phyloP scores from a whole-genome alignment of 2,113 vertebrate genomes.

The Odocoileus virginianus region DNA sequence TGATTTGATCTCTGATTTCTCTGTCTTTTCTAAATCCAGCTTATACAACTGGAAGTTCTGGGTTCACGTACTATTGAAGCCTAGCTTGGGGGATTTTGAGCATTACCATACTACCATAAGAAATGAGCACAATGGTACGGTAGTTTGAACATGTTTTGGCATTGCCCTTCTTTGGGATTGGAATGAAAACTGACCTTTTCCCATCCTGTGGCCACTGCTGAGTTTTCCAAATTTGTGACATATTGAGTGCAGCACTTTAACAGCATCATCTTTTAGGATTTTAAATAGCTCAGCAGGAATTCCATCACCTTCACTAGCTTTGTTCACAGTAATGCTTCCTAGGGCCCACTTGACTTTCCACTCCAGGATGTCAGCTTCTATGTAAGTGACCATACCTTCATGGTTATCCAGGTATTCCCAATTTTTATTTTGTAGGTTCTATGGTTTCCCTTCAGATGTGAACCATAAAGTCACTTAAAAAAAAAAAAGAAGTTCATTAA shows the following conservation, averaged over 20 bases:
- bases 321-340: neutral
- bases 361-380: neutral
- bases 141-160: neutral
- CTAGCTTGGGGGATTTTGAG: neutral
- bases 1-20: neutral
- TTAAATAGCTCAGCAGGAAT: neutral
- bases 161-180: neutral
- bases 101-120: neutral
- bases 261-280: neutral
- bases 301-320: neutral
- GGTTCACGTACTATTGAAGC: neutral
- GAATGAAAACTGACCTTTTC: neutral
- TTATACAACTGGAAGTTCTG: neutral
- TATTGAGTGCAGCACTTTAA: neutral
- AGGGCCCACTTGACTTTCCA: neutral
- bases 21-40: neutral
- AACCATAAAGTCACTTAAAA: neutral
- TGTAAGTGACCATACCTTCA: neutral
- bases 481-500: neutral
- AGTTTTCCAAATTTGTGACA: neutral
- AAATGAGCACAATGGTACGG: neutral
- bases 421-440: neutral
- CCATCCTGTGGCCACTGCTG: neutral
- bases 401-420: neutral
- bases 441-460: neutral